Base-by-base conservation (phyloP, 2,888 invertebrate genomes). In the Listrodromus nycthemerus region DNA sequence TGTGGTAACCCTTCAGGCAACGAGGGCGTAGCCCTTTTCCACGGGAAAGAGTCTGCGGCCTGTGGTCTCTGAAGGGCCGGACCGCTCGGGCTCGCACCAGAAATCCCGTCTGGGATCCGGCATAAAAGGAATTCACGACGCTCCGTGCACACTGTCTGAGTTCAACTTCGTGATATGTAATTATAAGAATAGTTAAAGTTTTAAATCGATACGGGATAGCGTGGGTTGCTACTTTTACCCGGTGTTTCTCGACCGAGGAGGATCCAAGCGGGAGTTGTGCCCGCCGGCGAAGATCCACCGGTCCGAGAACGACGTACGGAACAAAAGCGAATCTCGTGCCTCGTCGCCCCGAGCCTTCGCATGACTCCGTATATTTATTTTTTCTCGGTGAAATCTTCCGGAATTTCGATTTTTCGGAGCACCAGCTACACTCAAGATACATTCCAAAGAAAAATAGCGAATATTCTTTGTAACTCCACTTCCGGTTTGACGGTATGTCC, bases 141-240 rank as follows among this genome's bases (percentile, higher is more conserved):
- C 70, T 58, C 33, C 58, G 48, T 76, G 21, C 55, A 41, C 71
- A 45, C 63, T 75, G 82, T 85, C 58, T 85, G 85, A 83, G 86
- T 89, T 61, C 88, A 91, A 92, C 90, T 91, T 91, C 73, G 89
- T 89, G 87, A 90, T 91, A 92, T 91, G 90, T 90, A 91, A 92
- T 92, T 92, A 92, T 89, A 85, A 87, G 89, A 90, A 91, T 90
- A 89, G 91, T 91, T 90, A 88, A 91, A 92, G 91, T 92, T 92
- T 92, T 89, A 87, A 92, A 92, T 91, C 91, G 91, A 91, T 90
- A 89, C 84, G 82, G 55, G 61, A n/a, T 10, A 65, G 13, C 37
- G 19, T 2, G 24, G 19, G 65, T 65, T n/a, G 33, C 19, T 65
- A 10, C n/a, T 2, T 50, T 21, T 63, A 7, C 33, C 71, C 52